These are phyloP conservation scores for Dicaeum eximium DNA, from an alignment of 2,113 vertebrate species.

Conservation along the genomic window DNA sequence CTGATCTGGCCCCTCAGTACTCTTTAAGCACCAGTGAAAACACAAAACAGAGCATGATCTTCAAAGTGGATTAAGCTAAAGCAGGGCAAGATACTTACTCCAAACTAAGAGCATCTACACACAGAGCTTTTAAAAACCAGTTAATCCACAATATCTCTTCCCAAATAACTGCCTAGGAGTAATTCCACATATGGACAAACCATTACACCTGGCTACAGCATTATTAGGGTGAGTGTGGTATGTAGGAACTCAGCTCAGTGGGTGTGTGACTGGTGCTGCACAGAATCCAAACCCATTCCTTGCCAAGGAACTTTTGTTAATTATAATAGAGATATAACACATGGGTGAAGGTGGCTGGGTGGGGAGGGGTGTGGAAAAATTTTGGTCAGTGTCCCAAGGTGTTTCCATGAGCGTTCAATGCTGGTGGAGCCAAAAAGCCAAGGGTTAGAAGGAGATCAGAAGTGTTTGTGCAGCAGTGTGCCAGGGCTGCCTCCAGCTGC, in stretches of 20 bases:
- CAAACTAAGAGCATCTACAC: slow-evolving; percentile 31
- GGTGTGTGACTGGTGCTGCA: not conserved
- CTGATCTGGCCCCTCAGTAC: not conserved
- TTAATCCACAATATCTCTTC: slow-evolving; percentile 32
- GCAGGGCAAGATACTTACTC: slow-evolving; percentile 30
- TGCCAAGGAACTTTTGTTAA: not conserved
- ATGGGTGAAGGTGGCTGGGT: not conserved
- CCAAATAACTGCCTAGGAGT: not conserved
- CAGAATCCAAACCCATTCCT: not conserved
- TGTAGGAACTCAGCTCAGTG: not conserved
- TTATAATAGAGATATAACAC: not conserved
- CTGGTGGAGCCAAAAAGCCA: not conserved
- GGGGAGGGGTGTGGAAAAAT: not conserved
- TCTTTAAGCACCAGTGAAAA: slow-evolving; percentile 41
- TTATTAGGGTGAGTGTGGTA: fast-evolving
- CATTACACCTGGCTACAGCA: not conserved
- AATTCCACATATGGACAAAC: not conserved
- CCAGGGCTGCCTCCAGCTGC: not conserved
- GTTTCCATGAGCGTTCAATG: not conserved
- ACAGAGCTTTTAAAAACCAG: not conserved
- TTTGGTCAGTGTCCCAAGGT: not conserved
- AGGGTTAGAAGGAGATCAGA: not conserved
- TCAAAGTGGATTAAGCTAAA: slow-evolving; percentile 61
- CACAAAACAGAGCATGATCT: slow-evolving; percentile 17
- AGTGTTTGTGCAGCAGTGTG: not conserved